Evolutionary conservation across 1,140 invertebrate genomes (phyloP), one percentile per base, ranked within the genome.

Genomic region (Pogonomyrmex barbatus): DNA sequence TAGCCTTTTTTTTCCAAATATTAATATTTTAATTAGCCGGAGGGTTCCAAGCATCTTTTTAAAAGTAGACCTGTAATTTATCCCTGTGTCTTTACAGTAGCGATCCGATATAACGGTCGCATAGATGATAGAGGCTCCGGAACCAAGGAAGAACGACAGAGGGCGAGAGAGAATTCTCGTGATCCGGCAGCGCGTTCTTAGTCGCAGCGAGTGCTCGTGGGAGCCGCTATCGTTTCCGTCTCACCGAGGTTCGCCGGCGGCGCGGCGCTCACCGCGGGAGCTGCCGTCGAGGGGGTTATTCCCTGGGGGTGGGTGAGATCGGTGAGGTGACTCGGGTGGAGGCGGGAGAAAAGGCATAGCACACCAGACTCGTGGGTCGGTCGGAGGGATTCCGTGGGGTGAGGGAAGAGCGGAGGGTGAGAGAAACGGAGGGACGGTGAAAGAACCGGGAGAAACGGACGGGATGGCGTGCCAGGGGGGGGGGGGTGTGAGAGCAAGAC

Each of bases 271-370:
- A 90, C 76, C 86, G 63, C 71, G 73, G 60, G 75, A 60, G 54
- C 78, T 45, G 52, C 47, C 70, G 60, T 73, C 54, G 58, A 90
- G 91, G 88, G 92, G 91, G 90, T 91, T 93, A 94, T 94, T 93
- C 94, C 91, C 93, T 75, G 88, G 93, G 89, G 93, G 70, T 91
- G 92, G 91, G 90, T 90, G 93, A 93, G 91, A 93, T 91, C 92
- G 91, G 88, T 60, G 91, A 90, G 92, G 90, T 88, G 91, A 90
- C 89, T 89, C 81, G 91, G 42, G 24, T 58, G 86, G 89, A 91
- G 89, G 91, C 84, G 91, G 89, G 81, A 76, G 89, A 88, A 76
- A 88, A 88, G 88, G 88, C 89, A 81, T 67, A 83, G 88, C 89
- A 81, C 79, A 83, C 67, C 79, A 83, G 79, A 87, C 79, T 84